A percentile compares a stretch with the other conserved stretches of the same genome.
These are phyloP conservation scores for Cheilinus undulatus DNA, from an alignment of 2,113 vertebrate species.

Conservation along the genomic window DNA sequence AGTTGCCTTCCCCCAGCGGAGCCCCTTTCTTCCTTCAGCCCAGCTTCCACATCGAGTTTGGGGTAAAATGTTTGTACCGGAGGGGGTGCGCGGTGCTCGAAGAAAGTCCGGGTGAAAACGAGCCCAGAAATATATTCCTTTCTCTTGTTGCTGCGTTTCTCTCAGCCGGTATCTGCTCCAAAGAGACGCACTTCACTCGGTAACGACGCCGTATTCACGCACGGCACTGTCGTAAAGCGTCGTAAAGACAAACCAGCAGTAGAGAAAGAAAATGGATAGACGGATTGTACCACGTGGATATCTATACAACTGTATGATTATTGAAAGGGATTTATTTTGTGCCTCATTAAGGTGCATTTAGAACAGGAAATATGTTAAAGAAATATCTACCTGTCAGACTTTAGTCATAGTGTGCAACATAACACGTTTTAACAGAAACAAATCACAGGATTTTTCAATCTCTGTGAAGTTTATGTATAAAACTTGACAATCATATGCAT, in stretches of 20 bases:
- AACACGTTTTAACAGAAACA: too few species aligned
- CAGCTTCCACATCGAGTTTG: conserved; percentile 76
- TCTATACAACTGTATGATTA: not conserved
- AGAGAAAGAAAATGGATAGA: conserved; percentile 39
- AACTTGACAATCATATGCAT: too few species aligned
- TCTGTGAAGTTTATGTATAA: too few species aligned
- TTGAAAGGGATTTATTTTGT: not conserved
- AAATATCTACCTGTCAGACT: too few species aligned
- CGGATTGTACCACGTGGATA: conserved; percentile 73
- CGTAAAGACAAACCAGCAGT: conserved; percentile 58
- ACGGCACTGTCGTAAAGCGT: conserved; percentile 86
- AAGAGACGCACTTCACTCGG: conserved; percentile 79
- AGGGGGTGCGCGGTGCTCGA: conserved; percentile 30
- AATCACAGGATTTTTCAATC: too few species aligned
- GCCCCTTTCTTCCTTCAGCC: conserved; percentile 63
- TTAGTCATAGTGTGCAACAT: too few species aligned
- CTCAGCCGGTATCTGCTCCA: conserved; percentile 84
- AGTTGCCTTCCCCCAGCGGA: conserved; percentile 81
- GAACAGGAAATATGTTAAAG: too few species aligned
- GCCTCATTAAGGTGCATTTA: too few species aligned
- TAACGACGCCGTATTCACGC: conserved; percentile 70
- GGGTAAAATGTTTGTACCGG: conserved; percentile 3
- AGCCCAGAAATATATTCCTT: conserved; percentile 52
- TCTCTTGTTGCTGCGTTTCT: conserved; percentile 80
- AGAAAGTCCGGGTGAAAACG: conserved; percentile 32